A percentile compares a stretch with the other conserved stretches of the same genome.
Conservation (phyloP, 2,797 vertebrate species). For the Anableps anableps region DNA sequence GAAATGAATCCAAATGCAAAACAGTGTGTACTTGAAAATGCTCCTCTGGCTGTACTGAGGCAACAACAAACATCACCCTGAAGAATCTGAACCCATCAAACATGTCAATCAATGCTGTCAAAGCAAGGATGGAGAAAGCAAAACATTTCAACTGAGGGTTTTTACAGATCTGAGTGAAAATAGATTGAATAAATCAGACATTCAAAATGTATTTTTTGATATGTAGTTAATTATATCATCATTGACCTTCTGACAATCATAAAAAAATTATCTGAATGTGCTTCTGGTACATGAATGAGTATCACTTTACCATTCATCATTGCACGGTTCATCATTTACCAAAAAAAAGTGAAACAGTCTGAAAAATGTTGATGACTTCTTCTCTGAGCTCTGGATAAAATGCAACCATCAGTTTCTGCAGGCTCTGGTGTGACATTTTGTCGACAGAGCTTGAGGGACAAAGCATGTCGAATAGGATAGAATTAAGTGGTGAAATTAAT, state of each 20-base stretch:
- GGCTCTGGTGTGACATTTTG: slow-evolving; percentile 53
- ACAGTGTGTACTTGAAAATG: slow-evolving; percentile 51
- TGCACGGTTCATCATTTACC: background rate
- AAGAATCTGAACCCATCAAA: slow-evolving; percentile 59
- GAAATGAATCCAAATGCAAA: slow-evolving; percentile 73
- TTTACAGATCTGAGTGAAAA: slow-evolving; percentile 31
- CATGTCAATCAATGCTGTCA: slow-evolving; percentile 63
- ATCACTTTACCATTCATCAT: background rate
- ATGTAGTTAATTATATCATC: background rate
- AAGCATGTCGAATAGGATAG: slow-evolving; percentile 69
- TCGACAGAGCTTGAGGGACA: slow-evolving; percentile 55
- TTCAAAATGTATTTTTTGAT: slow-evolving; percentile 1
- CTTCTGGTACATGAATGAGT: background rate
- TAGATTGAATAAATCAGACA: slow-evolving; percentile 39
- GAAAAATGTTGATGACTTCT: background rate
- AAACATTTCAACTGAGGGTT: slow-evolving; percentile 26
- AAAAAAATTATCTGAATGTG: background rate
- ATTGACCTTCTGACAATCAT: background rate
- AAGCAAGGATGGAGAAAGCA: slow-evolving; percentile 14
- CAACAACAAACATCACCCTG: slow-evolving; percentile 54
- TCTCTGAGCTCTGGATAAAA: slow-evolving; percentile 16
- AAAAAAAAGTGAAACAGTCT: background rate
- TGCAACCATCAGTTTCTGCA: slow-evolving; percentile 36
- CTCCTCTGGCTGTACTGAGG: slow-evolving; percentile 44
- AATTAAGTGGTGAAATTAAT: slow-evolving; percentile 72